Percentiles rank a stretch among this genome's conserved stretches.
Evolutionary conservation across 2,888 invertebrate species (phyloP).

Genomic region (Anagyrus pseudococci): DNA sequence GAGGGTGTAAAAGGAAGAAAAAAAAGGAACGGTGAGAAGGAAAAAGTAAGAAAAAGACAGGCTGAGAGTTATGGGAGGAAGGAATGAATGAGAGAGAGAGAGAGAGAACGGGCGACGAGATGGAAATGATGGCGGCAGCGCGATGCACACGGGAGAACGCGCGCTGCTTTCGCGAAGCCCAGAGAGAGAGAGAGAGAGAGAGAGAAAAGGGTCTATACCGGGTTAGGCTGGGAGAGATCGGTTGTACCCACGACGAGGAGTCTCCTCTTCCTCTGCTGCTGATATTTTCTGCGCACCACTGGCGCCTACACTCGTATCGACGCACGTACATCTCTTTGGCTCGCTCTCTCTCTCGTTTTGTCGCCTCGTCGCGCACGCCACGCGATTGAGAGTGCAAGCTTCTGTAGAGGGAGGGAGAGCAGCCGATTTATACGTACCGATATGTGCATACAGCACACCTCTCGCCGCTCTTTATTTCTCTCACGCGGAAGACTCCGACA

Average conservation of each 20-base stretch:
- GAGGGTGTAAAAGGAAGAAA: conserved; percentile 15
- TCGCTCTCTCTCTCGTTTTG: no score
- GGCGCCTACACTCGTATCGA: not conserved
- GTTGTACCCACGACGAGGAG: conserved; percentile 33
- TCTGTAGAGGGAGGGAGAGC: no score
- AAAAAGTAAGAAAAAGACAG: conserved; percentile 25
- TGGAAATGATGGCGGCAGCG: conserved; percentile 25
- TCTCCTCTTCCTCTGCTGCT: conserved; percentile 9
- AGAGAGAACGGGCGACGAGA: conserved; percentile 6
- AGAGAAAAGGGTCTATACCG: conserved; percentile 8
- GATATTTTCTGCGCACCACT: not conserved
- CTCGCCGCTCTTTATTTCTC: no score
- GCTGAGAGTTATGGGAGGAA: conserved; percentile 11
- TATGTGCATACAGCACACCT: no score
- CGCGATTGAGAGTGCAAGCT: no score
- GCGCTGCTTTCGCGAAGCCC: no score
- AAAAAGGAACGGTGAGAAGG: conserved; percentile 21
- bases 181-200: no score
- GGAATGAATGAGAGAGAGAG: conserved; percentile 18
- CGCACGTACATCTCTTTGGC: no score
- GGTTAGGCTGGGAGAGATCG: conserved; percentile 33
- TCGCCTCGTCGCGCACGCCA: no score
- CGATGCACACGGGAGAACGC: conserved; percentile 20
- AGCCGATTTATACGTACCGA: no score
- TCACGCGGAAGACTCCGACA: no score